Evolutionary conservation across 2,888 invertebrate species (phyloP).

Genomic region (Cecidostiba fungosa): DNA sequence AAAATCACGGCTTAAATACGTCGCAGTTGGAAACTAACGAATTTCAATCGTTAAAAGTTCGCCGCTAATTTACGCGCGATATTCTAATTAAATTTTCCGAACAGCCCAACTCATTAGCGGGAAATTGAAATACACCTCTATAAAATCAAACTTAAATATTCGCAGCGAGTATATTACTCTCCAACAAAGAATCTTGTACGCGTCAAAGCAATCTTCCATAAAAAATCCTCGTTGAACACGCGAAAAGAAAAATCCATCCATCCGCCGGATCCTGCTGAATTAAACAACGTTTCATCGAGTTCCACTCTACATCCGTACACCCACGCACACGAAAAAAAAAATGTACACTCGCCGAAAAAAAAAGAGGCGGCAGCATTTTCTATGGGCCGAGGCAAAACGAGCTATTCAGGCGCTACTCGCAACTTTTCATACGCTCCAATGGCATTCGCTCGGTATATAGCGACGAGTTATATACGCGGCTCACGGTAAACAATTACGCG

Average conservation of each 20-base stretch:
- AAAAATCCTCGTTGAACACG: neutral
- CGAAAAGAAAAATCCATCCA: neutral
- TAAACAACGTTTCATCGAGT: slow-evolving; percentile 1
- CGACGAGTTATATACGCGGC: neutral
- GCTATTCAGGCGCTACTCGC: slow-evolving; percentile 39
- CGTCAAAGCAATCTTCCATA: too few species aligned
- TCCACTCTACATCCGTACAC: neutral
- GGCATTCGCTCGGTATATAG: slow-evolving; percentile 27
- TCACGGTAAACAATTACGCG: slow-evolving; percentile 58
- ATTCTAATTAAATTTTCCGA: neutral
- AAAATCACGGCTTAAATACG: neutral
- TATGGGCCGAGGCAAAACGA: slow-evolving; percentile 40
- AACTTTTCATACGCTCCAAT: slow-evolving; percentile 57
- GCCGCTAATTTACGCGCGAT: neutral
- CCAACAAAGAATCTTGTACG: too few species aligned
- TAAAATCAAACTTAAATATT: neutral
- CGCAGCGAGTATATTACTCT: too few species aligned
- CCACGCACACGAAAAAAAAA: slow-evolving; percentile 3
- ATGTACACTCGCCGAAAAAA: neutral
- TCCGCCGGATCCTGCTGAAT: neutral
- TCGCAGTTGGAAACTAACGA: neutral
- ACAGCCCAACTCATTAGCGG: neutral
- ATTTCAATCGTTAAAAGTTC: neutral
- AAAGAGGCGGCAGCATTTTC: slow-evolving; percentile 16
- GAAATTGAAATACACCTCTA: neutral